Evolutionary conservation across 2,888 invertebrate genomes (phyloP).

Genomic region (Hyalella azteca): DNA sequence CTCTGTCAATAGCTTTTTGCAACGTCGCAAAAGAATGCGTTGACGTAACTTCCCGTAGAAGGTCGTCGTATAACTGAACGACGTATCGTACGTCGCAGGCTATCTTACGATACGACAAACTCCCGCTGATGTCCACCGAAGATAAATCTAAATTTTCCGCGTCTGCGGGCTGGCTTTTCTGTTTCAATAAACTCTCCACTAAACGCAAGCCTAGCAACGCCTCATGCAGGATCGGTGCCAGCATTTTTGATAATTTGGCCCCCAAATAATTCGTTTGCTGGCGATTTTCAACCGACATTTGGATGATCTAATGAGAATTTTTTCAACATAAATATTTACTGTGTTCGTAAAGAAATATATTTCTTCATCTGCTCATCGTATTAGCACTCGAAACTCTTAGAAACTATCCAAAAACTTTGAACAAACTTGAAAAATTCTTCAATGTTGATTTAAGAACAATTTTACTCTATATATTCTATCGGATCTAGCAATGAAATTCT

Average conservation of each 20-base stretch:
- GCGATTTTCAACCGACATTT: too few relatives aligned
- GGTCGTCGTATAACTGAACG: neutral
- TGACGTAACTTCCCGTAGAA: neutral
- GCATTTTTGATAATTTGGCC: neutral
- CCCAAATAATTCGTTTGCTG: too few relatives aligned
- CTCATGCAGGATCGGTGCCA: neutral
- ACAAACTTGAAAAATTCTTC: too few relatives aligned
- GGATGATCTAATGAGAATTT: too few relatives aligned
- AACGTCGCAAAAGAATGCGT: slow-evolving; percentile 6
- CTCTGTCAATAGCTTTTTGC: neutral
- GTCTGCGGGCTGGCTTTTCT: neutral
- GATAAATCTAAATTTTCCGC: neutral
- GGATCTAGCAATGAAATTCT: too few relatives aligned
- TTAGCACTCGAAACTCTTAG: too few relatives aligned
- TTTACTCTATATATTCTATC: too few relatives aligned
- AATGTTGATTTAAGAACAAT: too few relatives aligned
- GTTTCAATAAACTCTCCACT: neutral
- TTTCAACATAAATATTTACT: too few relatives aligned
- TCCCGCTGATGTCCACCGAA: neutral
- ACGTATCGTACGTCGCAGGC: slow-evolving; percentile 4
- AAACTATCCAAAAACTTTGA: too few relatives aligned
- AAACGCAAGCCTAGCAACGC: neutral
- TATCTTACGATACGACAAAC: neutral
- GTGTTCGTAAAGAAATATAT: too few relatives aligned
- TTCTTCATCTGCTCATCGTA: too few relatives aligned